Evolutionary conservation across 2,888 invertebrate species (phyloP), one percentile per base, ranked within the genome.

Genomic region (Nomada lathburiana): DNA sequence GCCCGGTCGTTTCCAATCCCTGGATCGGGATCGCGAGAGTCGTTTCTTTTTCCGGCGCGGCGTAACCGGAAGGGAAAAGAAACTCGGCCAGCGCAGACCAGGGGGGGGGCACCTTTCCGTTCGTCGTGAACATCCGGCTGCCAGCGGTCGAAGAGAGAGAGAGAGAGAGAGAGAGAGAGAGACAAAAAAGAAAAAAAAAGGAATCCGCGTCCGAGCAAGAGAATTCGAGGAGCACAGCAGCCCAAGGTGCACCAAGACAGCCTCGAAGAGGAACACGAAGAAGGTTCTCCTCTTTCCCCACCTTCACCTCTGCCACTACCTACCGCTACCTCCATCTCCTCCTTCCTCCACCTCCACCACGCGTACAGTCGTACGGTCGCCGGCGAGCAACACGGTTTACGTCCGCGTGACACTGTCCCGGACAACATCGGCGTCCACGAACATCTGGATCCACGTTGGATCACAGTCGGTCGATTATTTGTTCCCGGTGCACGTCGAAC

Each of bases 321-420:
- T 76, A 64, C 81, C 71, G 71, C 81, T 73, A 69, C 75, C 76
- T 79, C 82, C 82, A 69, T 80, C 84, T 76, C 87, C 78, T 84
- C 82, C 88, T 73, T 81, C 78, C 81, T 67, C 88, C 84, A 80
- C 86, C 82, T 80, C 86, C 86, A 85, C 77, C 78, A 85, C 86
- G 88, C 86, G 77, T 88, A 88, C 87, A 88, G 88, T 88, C 88
- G 87, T 88, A 88, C 82, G 87, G 86, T 88, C 86, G 88, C 88
- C 88, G 88, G 88, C 86, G 86, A 88, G 86, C 84, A 87, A 88
- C 83, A 88, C 88, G 88, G 88, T 88, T 86, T 88, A 87, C 81
- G 82, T 83, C 84, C 88, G 88, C 88, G 86, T 85, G 80, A 85
- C 88, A 85, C 83, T 78, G 85, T 86, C 80, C 85, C 76, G 83